Conservation (phyloP, 2,888 invertebrate genomes). For the Muschampia plurimacula region DNA sequence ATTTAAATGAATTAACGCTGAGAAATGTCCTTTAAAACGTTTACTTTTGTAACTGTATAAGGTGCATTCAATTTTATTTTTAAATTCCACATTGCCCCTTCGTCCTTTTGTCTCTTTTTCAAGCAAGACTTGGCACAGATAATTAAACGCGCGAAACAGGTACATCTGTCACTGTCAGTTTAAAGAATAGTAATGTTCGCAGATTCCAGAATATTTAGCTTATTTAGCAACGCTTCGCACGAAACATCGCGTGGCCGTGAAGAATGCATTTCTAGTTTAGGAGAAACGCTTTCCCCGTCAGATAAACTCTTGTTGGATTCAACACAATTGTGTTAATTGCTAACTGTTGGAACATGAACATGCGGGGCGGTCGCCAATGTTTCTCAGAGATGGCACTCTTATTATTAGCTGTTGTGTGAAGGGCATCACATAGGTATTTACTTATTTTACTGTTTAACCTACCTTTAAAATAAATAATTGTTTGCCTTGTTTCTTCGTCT, state of each 20-base stretch:
- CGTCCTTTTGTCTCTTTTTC: constrained; percentile 19
- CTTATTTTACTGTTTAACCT: no score
- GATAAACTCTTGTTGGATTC: constrained; percentile 35
- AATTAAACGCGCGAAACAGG: constrained; percentile 33
- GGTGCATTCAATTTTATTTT: neutral
- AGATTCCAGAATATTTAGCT: constrained; percentile 35
- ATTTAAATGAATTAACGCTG: neutral
- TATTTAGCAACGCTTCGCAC: constrained; percentile 27
- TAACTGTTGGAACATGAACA: constrained; percentile 34
- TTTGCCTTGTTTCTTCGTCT: no score
- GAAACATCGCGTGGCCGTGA: constrained; percentile 40
- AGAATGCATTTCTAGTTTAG: constrained; percentile 40
- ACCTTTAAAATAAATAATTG: no score
- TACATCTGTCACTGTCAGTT: constrained; percentile 31
- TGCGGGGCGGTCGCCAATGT: constrained; percentile 10
- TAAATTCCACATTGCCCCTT: neutral
- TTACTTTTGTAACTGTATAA: neutral
- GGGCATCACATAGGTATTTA: no score
- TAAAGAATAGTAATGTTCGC: constrained; percentile 31
- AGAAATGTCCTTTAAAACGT: neutral
- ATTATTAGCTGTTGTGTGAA: no score
- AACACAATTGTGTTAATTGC: constrained; percentile 39
- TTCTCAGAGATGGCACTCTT: constrained; percentile 20
- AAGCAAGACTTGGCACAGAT: constrained; percentile 32
- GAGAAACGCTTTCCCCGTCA: constrained; percentile 38